A percentile compares a stretch with the other conserved stretches of the same genome.
phyloP scores from a whole-genome alignment of 2,797 vertebrate genomes.

The Garrulus glandarius region DNA sequence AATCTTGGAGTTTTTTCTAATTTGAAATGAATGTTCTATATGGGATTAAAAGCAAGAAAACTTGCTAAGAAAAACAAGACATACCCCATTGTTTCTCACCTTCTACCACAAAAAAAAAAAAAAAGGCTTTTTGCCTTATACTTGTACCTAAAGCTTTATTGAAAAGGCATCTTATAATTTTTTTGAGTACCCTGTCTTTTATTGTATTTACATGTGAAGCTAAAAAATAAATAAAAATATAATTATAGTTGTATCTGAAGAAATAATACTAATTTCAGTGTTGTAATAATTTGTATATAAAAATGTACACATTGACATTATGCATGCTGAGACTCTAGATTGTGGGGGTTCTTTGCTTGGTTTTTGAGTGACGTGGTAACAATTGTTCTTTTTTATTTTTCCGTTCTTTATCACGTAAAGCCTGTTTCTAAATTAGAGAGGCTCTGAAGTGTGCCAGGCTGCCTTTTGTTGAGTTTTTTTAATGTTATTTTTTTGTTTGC shows the following conservation, averaged over 20 bases:
- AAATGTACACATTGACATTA: neutral
- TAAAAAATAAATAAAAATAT: neutral
- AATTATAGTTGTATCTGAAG: neutral
- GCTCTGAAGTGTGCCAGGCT: neutral
- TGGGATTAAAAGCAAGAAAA: neutral
- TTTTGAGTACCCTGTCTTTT: neutral
- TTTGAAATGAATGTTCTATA: accelerated
- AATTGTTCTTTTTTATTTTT: neutral
- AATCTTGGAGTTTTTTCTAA: neutral
- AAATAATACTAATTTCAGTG: neutral
- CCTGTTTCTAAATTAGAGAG: neutral
- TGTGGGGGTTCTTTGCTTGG: accelerated
- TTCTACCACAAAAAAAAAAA: neutral
- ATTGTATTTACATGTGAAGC: neutral
- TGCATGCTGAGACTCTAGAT: neutral
- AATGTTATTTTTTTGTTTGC: neutral
- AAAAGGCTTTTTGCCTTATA: neutral
- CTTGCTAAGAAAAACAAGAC: neutral
- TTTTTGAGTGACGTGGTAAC: neutral
- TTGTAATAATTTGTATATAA: neutral
- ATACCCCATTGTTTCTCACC: neutral
- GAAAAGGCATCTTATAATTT: neutral
- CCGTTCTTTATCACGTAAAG: neutral
- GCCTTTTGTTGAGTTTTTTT: neutral
- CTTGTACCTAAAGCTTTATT: neutral